Percentiles rank a stretch among this genome's conserved stretches.
These are phyloP conservation scores for Dunckerocampus dactyliophorus DNA, from an alignment of 2,113 vertebrate species.

Conservation along the genomic window DNA sequence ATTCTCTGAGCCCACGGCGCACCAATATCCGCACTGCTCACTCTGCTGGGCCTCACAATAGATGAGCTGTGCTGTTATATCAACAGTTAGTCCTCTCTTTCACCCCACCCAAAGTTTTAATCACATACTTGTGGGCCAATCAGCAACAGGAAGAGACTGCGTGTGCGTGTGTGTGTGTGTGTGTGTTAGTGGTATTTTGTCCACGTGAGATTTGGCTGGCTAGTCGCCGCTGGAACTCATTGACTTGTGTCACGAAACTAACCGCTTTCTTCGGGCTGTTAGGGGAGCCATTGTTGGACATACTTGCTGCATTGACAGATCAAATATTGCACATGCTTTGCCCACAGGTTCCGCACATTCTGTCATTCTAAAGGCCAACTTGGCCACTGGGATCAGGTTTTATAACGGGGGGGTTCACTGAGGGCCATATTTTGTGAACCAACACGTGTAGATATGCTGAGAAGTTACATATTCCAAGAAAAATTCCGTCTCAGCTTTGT, in stretches of 20 bases:
- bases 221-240: constrained; percentile 28
- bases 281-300: neutral
- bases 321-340: neutral
- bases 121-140: constrained; percentile 37
- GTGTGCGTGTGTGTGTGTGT: constrained; percentile 6
- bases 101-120: constrained; percentile 17
- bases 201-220: constrained; percentile 27
- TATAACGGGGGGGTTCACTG: too few species aligned
- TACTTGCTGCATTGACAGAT: too few species aligned
- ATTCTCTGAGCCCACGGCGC: constrained; percentile 45
- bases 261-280: neutral
- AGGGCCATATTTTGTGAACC: too few species aligned
- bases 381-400: too few species aligned
- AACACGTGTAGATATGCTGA: too few species aligned
- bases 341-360: neutral
- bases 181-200: constrained; percentile 12
- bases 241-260: constrained; percentile 15
- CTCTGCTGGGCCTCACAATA: constrained; percentile 49
- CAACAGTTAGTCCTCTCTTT: constrained; percentile 58
- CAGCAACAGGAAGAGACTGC: constrained; percentile 39
- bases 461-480: too few species aligned
- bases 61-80: constrained; percentile 61
- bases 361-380: neutral
- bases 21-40: constrained; percentile 37
- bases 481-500: too few species aligned